phyloP scores from a whole-genome alignment of 2,888 invertebrate genomes.

The Deroplatys truncata region DNA sequence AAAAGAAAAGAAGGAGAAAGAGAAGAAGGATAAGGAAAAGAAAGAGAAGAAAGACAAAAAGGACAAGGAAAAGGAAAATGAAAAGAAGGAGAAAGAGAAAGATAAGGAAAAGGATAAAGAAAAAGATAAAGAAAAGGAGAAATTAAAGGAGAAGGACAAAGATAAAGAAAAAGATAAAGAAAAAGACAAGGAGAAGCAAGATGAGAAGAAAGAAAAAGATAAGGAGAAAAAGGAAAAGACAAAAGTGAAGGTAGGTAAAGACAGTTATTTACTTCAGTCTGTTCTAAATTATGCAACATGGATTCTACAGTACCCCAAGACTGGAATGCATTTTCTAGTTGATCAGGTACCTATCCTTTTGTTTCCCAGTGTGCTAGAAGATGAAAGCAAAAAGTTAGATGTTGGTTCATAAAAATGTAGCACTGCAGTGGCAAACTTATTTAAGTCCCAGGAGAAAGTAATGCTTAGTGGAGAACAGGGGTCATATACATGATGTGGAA shows the following conservation, averaged over 20 bases:
- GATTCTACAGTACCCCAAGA: background rate
- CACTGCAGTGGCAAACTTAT: no score
- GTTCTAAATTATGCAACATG: background rate
- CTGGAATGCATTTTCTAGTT: background rate
- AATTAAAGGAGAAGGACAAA: slow-evolving; percentile 48
- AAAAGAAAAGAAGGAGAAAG: slow-evolving; percentile 27
- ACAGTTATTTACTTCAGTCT: background rate
- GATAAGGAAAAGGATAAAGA: slow-evolving; percentile 30
- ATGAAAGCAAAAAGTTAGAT: no score
- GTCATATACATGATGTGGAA: no score
- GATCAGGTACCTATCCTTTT: background rate
- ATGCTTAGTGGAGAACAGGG: no score
- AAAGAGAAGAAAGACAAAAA: slow-evolving; percentile 40
- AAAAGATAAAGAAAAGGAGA: slow-evolving; percentile 18
- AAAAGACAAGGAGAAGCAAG: slow-evolving; percentile 27
- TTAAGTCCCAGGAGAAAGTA: no score
- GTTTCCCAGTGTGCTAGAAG: no score
- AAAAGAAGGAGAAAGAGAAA: slow-evolving; percentile 39
- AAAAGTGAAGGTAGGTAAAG: slow-evolving; percentile 28
- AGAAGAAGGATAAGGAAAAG: slow-evolving; percentile 39
- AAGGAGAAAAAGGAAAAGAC: slow-evolving; percentile 46
- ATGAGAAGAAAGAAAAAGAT: slow-evolving; percentile 20
- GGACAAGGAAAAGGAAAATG: slow-evolving; percentile 31
- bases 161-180: slow-evolving; percentile 29
- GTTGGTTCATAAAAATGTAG: no score